Evolutionary conservation across 1,140 invertebrate genomes (phyloP).

Genomic region (Parapsyche elsis): DNA sequence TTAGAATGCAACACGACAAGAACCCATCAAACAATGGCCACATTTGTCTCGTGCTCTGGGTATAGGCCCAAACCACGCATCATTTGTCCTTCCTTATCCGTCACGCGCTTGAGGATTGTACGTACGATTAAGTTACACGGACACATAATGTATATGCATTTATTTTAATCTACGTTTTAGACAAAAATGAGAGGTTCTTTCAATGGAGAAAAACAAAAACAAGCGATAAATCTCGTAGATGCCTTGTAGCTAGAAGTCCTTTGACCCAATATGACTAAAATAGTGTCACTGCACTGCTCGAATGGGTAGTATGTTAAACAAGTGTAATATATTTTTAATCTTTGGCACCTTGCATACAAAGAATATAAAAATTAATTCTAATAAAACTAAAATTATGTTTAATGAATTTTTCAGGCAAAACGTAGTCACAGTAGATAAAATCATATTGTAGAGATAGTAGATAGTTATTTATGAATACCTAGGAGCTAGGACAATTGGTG

Average conservation of each 20-base stretch:
- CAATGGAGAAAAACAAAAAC: background rate
- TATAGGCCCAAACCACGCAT: background rate
- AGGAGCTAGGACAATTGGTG: too few species aligned
- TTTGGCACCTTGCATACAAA: background rate
- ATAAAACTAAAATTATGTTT: too few species aligned
- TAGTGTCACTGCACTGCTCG: too few species aligned
- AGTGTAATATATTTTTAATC: too few species aligned
- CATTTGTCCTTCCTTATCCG: slow-evolving; percentile 8
- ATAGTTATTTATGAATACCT: too few species aligned
- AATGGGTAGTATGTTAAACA: too few species aligned
- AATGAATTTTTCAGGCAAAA: too few species aligned
- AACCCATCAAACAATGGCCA: slow-evolving; percentile 28
- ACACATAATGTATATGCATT: background rate
- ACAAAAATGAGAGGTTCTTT: slow-evolving; percentile 12
- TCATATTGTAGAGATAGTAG: too few species aligned
- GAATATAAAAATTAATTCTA: too few species aligned
- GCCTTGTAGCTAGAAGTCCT: background rate
- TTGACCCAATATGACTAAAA: slow-evolving; percentile 27
- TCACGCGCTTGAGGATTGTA: background rate
- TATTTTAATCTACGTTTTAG: slow-evolving; percentile 12
- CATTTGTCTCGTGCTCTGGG: slow-evolving; percentile 17
- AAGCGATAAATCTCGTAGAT: slow-evolving; percentile 27
- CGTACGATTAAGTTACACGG: background rate
- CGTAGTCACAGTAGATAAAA: too few species aligned
- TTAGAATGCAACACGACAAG: slow-evolving; percentile 28